Conservation (phyloP, 2,888 invertebrate genomes). For the Caenorhabditis parvicauda region DNA sequence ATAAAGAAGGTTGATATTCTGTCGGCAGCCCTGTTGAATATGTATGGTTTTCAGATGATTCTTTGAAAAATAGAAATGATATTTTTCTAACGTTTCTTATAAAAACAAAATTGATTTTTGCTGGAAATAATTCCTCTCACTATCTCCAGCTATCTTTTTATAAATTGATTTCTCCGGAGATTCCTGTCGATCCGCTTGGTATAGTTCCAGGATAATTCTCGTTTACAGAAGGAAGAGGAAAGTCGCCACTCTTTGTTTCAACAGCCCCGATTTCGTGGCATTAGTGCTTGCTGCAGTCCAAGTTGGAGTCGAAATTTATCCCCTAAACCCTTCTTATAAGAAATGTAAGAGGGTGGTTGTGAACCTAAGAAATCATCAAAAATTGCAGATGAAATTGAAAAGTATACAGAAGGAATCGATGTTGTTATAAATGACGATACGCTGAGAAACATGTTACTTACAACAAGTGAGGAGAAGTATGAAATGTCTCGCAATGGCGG, state of each 20-base stretch:
- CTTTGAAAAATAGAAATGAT: too few relatives aligned
- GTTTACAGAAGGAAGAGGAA: too few relatives aligned
- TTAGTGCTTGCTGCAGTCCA: slow-evolving; percentile 25
- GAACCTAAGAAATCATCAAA: neutral
- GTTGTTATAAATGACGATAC: neutral
- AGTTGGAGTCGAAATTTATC: slow-evolving; percentile 23
- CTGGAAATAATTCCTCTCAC: too few relatives aligned
- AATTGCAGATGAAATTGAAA: slow-evolving; percentile 36
- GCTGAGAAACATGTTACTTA: neutral
- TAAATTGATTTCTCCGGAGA: too few relatives aligned
- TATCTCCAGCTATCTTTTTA: too few relatives aligned
- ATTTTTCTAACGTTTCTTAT: too few relatives aligned
- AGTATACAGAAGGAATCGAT: slow-evolving; percentile 22
- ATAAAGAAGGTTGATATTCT: too few relatives aligned
- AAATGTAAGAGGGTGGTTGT: slow-evolving; percentile 11
- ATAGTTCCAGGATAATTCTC: too few relatives aligned
- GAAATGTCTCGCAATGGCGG: slow-evolving; percentile 25
- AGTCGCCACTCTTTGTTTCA: slow-evolving; percentile 28
- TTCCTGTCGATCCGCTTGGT: too few relatives aligned
- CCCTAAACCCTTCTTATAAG: slow-evolving; percentile 45
- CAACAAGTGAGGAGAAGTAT: neutral
- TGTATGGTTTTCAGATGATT: too few relatives aligned
- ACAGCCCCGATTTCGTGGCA: slow-evolving; percentile 27
- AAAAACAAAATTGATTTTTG: too few relatives aligned
- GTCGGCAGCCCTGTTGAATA: too few relatives aligned